Evolutionary conservation across 1,140 invertebrate species (phyloP).

Genomic region (Pseudachorutes palmiensis): DNA sequence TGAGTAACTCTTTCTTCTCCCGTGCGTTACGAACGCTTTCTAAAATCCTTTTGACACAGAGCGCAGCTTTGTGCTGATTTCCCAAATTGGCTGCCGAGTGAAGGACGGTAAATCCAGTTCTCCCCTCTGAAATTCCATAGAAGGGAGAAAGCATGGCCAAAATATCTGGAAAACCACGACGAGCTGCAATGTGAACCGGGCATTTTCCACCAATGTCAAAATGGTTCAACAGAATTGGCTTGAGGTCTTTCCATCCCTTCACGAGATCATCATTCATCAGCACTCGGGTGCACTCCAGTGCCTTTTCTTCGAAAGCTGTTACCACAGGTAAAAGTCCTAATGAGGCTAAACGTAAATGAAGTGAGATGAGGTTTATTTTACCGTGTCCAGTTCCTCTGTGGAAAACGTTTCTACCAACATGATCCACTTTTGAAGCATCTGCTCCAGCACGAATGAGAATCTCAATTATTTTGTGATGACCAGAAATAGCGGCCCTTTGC

Average conservation of each 20-base stretch:
- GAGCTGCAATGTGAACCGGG: slow-evolving; percentile 13
- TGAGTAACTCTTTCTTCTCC: background rate
- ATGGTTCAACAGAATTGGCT: background rate
- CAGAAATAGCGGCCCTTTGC: background rate
- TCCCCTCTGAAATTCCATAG: slow-evolving; percentile 6
- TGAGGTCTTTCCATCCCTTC: background rate
- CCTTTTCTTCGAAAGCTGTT: background rate
- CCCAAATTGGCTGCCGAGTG: slow-evolving; percentile 8
- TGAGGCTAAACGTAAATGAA: no score
- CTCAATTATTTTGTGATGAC: background rate
- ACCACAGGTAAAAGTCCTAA: no score
- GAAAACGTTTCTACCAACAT: background rate
- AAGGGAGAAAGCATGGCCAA: background rate
- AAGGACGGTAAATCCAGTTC: slow-evolving; percentile 6
- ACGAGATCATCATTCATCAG: background rate
- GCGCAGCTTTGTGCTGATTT: slow-evolving; percentile 1
- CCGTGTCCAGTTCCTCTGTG: background rate
- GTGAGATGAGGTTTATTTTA: no score
- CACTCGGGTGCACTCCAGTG: background rate
- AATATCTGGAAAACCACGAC: background rate
- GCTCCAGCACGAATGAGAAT: background rate
- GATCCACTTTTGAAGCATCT: background rate
- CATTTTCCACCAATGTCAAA: slow-evolving; percentile 2
- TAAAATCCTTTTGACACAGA: background rate
- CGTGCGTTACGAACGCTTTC: background rate